Base-by-base conservation (phyloP, 2,113 vertebrate species). In the Henicopernis longicauda region DNA sequence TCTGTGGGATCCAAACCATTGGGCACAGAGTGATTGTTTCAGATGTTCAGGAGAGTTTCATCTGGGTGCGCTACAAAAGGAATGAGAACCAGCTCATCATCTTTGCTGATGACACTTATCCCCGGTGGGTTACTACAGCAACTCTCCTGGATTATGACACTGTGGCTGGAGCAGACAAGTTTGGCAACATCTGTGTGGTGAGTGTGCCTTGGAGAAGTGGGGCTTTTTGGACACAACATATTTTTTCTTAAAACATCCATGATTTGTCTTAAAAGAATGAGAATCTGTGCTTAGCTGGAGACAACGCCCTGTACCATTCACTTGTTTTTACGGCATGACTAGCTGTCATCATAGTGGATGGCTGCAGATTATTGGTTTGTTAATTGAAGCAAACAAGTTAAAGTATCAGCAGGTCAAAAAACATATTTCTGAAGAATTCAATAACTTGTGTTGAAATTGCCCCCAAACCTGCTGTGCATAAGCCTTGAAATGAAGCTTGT, bases 71-170 rank as follows among this genome's bases (percentile, higher is more conserved):
- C 32, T 99, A 99, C 97, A 98, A 99, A 69, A 98, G 99, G 57
- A 99, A 99, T 5, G 99, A 99, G 97, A 99, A 99, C 98, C 99
- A 99, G 97, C 99, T 99, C 62, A 99, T 99, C 97, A 99, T 99
- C 97, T 99, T 99, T 40, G 99, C 99, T 1, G 99, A 99, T 34
- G 99, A 99, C 93, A 99, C 99, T 7, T 98, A 99, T 34, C 99
- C 99, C 2, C 99, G 99, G 65, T 99, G 99, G 99, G 99, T 99
- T 93, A 99, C 99, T 4, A 99, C 99, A 0, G 99, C 99, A 58
- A 99, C 99, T 22, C 98, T 99, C 57, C 98, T 99, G 1, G 99
- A 99, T 97, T 99, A 99, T 13, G 99, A 99, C 92, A 99, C 99
- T 5, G 99, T 99, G 98, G 99, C 99, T 21, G 98, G 98, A 15